A percentile compares a stretch with the other conserved stretches of the same genome.
Conservation (phyloP, 2,888 invertebrate genomes). For the Ochropleura leucogaster region DNA sequence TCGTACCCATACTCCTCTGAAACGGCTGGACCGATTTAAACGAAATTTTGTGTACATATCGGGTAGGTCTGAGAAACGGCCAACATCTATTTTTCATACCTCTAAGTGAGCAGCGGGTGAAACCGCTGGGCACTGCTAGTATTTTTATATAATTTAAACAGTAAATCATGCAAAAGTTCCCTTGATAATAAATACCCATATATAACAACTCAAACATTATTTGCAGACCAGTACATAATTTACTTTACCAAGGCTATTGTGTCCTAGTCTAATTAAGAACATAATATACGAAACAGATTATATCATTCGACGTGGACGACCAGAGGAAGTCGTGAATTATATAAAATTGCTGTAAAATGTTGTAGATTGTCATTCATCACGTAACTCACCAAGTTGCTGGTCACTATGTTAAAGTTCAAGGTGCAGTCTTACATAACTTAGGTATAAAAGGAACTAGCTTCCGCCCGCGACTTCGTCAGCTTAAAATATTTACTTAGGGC, state of each 20-base stretch:
- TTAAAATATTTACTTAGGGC: no score
- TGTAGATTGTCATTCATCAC: conserved; percentile 37
- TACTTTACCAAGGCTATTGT: conserved; percentile 39
- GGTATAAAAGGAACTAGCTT: neutral
- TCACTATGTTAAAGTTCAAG: conserved; percentile 46
- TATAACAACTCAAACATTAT: conserved; percentile 25
- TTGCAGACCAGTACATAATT: conserved; percentile 29
- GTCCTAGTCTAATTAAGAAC: conserved; percentile 35
- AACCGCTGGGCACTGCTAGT: no score
- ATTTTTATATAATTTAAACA: neutral
- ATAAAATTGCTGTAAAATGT: conserved; percentile 41
- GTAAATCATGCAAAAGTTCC: conserved; percentile 2
- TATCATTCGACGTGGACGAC: conserved; percentile 23
- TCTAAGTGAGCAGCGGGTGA: no score
- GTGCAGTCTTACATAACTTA: conserved; percentile 29
- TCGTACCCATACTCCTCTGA: no score
- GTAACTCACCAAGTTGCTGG: neutral
- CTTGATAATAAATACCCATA: conserved; percentile 1
- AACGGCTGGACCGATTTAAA: no score
- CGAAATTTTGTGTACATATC: no score
- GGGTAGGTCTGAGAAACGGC: no score
- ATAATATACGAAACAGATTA: conserved; percentile 32
- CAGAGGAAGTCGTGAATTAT: conserved; percentile 52
- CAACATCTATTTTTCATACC: no score
- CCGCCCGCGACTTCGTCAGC: no score